Base-by-base conservation (phyloP, 1,140 invertebrate species). In the Venturia canescens region DNA sequence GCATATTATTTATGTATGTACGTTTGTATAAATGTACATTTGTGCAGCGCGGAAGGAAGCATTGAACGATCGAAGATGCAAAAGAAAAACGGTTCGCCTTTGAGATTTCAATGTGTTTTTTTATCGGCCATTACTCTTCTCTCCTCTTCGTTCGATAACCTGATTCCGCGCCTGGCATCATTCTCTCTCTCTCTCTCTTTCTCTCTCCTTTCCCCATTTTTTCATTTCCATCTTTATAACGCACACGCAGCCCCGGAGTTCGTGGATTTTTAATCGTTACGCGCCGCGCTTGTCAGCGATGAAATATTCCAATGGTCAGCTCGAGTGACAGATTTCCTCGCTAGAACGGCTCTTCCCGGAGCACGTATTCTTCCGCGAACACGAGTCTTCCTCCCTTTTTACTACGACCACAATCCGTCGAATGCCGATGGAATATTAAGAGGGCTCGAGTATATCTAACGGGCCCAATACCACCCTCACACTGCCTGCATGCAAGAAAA, bases 401-500 rank as follows among this genome's bases (percentile, higher is more conserved):
- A 26, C 29, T 29, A n/a, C n/a, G n/a, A 18, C 66, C n/a, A 31
- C 15, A 9, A 31, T 69, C 13, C 66, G 29, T 18, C 11, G 72
- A 75, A 84, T 84, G 81, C 80, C 78, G 38, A 27, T 79, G 66
- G 86, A 86, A 86, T 86, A 86, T 86, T 85, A 84, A 86, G 82
- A 69, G 83, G 5, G 38, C 72, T 83, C 82, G 83, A 79, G 78
- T 79, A n/a, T n/a, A n/a, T n/a, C 67, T 75, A 82, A 81, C 60
- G 75, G 0, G 5, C 5, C 38, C 38, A 5, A 44, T 44, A 44
- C 38, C 38, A 44, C 38, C 38, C 5, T 11, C 38, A n/a, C n/a
- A 11, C 6, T 57, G 21, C 27, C 60, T 26, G n/a, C 16, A 23
- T 63, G 27, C 27, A 6, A 1, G 27, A 63, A 3, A 6, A 13